Percentiles rank a stretch among this genome's conserved stretches.
These are phyloP conservation scores for Esox lucius DNA, from an alignment of 2,797 vertebrate species.

Conservation along the genomic window DNA sequence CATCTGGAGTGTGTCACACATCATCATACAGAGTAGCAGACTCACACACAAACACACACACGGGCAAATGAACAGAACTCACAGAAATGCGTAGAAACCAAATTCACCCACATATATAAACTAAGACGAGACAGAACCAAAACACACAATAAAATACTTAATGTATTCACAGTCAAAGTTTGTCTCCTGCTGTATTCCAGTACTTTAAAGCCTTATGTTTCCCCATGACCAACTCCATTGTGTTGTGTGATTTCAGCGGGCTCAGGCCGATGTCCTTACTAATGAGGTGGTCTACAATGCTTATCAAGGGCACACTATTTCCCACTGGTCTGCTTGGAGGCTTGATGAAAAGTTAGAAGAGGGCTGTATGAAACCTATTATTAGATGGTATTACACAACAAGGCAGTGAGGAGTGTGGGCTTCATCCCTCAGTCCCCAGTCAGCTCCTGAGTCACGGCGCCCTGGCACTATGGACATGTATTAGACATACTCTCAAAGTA, in stretches of 20 bases:
- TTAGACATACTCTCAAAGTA: slow-evolving; percentile 7
- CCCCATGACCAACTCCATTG: not conserved
- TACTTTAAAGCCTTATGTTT: not conserved
- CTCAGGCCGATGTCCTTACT: not conserved
- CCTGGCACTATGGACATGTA: slow-evolving; percentile 15
- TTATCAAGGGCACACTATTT: slow-evolving; percentile 44
- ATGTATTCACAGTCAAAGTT: not conserved
- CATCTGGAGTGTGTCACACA: slow-evolving; percentile 77
- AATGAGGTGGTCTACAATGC: not conserved
- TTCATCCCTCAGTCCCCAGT: slow-evolving; percentile 60
- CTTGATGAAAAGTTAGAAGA: slow-evolving; percentile 51
- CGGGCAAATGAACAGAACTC: slow-evolving; percentile 50
- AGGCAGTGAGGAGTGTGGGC: slow-evolving; percentile 56
- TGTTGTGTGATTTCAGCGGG: not conserved
- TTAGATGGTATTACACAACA: slow-evolving; percentile 75
- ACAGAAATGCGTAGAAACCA: not conserved
- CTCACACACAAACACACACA: slow-evolving; percentile 67
- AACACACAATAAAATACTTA: not conserved
- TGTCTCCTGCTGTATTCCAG: not conserved
- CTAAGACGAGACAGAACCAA: not conserved
- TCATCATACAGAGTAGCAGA: slow-evolving; percentile 65
- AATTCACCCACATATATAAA: slow-evolving; percentile 10
- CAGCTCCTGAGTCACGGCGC: slow-evolving; percentile 49
- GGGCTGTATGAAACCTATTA: slow-evolving; percentile 77
- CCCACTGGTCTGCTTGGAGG: slow-evolving; percentile 34